Evolutionary conservation across 2,113 vertebrate species (phyloP).

Genomic region (Sinocyclocheilus anshuiensis): DNA sequence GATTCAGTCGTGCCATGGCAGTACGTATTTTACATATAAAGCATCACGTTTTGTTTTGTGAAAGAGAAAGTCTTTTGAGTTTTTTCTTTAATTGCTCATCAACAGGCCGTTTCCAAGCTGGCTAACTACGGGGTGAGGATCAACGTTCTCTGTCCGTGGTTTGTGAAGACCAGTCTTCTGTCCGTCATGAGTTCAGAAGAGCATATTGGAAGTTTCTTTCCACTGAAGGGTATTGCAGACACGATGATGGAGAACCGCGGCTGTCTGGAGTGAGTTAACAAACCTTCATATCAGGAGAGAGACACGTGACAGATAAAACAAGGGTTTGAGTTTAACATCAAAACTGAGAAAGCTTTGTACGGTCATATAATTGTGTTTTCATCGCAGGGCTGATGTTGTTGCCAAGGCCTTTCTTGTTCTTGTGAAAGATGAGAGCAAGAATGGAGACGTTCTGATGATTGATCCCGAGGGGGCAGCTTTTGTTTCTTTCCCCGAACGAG

Average conservation of each 20-base stretch:
- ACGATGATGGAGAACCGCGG: not conserved
- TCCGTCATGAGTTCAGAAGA: not conserved
- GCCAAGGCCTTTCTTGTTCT: constrained; percentile 47
- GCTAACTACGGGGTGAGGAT: constrained; percentile 68
- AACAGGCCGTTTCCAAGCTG: constrained; percentile 52
- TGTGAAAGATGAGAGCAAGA: constrained; percentile 49
- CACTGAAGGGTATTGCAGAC: not conserved
- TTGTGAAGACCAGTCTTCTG: constrained; percentile 66
- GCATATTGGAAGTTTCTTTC: constrained; percentile 51
- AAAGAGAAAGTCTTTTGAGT: not conserved
- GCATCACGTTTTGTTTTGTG: not conserved
- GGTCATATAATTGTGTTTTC: not conserved
- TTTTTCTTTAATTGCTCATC: not conserved
- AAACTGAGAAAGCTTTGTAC: no score
- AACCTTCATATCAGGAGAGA: no score
- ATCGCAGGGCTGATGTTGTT: constrained; percentile 36
- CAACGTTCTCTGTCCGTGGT: constrained; percentile 70
- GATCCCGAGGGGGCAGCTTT: not conserved
- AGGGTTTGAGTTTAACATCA: not conserved
- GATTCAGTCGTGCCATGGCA: constrained; percentile 73
- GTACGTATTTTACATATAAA: constrained; percentile 55
- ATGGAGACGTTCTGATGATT: constrained; percentile 38
- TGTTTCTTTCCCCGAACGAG: not conserved
- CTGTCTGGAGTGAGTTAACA: constrained; percentile 62
- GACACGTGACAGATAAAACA: not conserved